Percentiles rank a stretch among this genome's conserved stretches.
phyloP scores from a whole-genome alignment of 2,113 vertebrate species.

The Gnathonemus longibarbis region DNA sequence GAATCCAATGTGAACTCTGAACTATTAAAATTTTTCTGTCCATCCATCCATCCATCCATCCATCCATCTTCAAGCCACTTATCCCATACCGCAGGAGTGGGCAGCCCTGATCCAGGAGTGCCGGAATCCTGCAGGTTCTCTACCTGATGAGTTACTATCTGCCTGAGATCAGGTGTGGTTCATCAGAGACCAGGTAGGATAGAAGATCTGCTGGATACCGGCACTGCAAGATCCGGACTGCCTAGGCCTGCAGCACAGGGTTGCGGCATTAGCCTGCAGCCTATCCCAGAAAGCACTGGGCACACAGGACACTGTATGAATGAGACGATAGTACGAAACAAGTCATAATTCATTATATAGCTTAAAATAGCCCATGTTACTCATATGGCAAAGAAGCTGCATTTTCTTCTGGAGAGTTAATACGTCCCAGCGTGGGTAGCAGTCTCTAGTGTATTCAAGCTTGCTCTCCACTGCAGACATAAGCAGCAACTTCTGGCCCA shows the following conservation, averaged over 20 bases:
- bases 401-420: conserved; percentile 21
- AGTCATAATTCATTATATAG: conserved; percentile 32
- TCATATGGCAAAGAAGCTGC: conserved; percentile 20
- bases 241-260: not conserved
- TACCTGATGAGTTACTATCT: not conserved
- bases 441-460: conserved; percentile 19
- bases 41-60: not conserved
- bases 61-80: not conserved
- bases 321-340: not conserved
- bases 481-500: conserved; percentile 43
- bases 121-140: not conserved
- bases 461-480: conserved; percentile 49
- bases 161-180: not conserved
- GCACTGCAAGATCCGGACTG: not conserved
- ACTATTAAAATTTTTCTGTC: conserved; percentile 30
- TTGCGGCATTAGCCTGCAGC: not conserved
- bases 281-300: not conserved
- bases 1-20: conserved; percentile 31
- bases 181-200: not conserved
- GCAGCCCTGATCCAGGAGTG: not conserved
- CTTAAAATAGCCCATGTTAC: conserved; percentile 18
- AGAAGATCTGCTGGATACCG: not conserved
- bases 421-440: conserved; percentile 18
- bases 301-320: not conserved
- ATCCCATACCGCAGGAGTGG: not conserved